These are phyloP conservation scores for Brachyptera putata DNA, from an alignment of 2,888 invertebrate genomes.

Conservation along the genomic window DNA sequence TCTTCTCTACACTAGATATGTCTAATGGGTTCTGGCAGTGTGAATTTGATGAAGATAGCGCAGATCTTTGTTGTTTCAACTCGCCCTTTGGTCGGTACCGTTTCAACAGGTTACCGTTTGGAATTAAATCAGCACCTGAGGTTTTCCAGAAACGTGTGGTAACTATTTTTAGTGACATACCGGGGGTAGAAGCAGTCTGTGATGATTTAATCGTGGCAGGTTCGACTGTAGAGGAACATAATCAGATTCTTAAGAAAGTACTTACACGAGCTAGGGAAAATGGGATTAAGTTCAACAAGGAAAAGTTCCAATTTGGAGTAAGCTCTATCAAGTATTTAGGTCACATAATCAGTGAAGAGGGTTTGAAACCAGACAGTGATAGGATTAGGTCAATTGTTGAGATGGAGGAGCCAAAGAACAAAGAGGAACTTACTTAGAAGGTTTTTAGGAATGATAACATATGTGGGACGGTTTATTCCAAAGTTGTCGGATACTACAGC, in stretches of 20 bases:
- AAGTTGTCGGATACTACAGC: constrained; percentile 17
- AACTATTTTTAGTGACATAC: constrained; percentile 26
- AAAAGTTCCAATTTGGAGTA: constrained; percentile 5
- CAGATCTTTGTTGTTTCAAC: constrained; percentile 23
- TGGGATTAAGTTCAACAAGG: constrained; percentile 15
- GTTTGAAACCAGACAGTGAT: neutral
- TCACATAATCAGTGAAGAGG: neutral
- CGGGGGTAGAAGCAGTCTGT: constrained; percentile 23
- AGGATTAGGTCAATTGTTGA: neutral
- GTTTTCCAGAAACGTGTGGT: constrained; percentile 24
- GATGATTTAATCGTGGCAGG: constrained; percentile 31
- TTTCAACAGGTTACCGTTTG: constrained; percentile 26
- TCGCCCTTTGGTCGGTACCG: constrained; percentile 26
- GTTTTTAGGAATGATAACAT: constrained; percentile 21
- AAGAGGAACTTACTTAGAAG: constrained; percentile 11
- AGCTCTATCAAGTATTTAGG: neutral
- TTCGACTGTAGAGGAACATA: constrained; percentile 24
- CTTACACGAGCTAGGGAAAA: constrained; percentile 4
- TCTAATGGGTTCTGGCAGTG: constrained; percentile 25
- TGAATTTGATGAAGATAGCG: constrained; percentile 18
- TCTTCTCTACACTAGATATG: constrained; percentile 24
- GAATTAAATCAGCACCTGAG: constrained; percentile 25
- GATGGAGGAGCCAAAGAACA: neutral
- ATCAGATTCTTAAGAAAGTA: constrained; percentile 20
- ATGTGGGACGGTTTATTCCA: constrained; percentile 16